Evolutionary conservation across 92 coral and sea anemone species (phyloP), one percentile per base, ranked within the genome.

Genomic region (Anthopleura xanthogrammica): DNA sequence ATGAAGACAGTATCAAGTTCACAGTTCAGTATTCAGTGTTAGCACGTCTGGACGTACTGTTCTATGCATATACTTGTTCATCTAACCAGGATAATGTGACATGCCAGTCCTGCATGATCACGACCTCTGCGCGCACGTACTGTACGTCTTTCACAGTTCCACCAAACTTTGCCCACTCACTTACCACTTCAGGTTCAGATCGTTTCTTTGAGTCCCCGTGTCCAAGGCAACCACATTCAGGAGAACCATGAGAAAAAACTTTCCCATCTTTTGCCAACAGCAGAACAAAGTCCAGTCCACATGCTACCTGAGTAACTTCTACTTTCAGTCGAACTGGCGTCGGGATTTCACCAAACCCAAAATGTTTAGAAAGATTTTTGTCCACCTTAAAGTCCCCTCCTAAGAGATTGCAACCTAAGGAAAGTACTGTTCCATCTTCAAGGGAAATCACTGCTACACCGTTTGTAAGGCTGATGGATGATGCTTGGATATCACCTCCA

Each of bases 241-340:
- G 89, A 16, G 83, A 57, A 46, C 95, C 95, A 79, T 88, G 87
- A 54, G 95, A 92, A 68, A 58, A 92, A 46, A 92, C 92, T 40
- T 50, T 64, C 12, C 91, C 92, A 13, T 86, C 85, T 57, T 52
- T 64, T 54, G 82, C 83, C 78, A 92, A 82, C 73, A 92, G 82
- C 80, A 92, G 80, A 13, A 90, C 85, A 40, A 92, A 92, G 23
- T 84, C 87, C 52, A 88, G 57, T 23, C 95, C 93, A 84, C 95
- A 92, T 10, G 93, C 83, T 1, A 92, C 91, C 52, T 92, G 91
- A 22, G 82, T 78, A 1, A 86, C 82, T 54, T 89, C 62, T 43
- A 80, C 66, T 12, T 46, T 48, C 41, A 79, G 41, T 41, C 56
- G 52, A 20, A 87, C 41, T 14, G 83, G 58, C 50, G 71, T 55